phyloP scores from a whole-genome alignment of 2,113 vertebrate species.

The Antennarius striatus region DNA sequence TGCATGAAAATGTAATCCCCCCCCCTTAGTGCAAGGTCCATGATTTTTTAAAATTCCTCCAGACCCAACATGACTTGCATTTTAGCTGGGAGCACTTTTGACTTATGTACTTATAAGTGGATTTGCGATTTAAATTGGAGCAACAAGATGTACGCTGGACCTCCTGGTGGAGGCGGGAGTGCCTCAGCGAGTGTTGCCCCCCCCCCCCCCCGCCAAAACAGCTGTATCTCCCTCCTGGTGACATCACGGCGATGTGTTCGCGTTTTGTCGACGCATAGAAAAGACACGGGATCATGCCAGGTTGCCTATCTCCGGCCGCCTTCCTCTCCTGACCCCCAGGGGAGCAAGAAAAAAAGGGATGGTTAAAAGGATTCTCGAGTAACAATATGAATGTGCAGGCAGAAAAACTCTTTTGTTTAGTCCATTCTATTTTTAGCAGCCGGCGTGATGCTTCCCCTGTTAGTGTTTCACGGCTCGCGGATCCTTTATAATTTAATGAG shows the following conservation, averaged over 20 bases:
- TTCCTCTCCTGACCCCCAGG: constrained; percentile 50
- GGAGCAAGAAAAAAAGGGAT: constrained; percentile 54
- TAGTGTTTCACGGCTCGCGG: constrained; percentile 74
- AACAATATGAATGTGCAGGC: constrained; percentile 61
- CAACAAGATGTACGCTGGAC: constrained; percentile 43
- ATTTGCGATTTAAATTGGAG: constrained; percentile 64
- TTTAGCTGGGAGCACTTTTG: constrained; percentile 62
- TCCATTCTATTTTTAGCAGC: constrained; percentile 76
- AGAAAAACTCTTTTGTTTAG: constrained; percentile 61
- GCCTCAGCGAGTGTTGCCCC: constrained; percentile 23
- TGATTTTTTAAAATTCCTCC: constrained; percentile 69
- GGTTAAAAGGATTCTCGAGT: constrained; percentile 79
- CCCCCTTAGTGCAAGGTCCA: constrained; percentile 68
- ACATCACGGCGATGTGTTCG: constrained; percentile 56
- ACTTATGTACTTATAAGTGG: constrained; percentile 60
- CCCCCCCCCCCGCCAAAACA: constrained; percentile 40
- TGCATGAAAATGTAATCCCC: constrained; percentile 67
- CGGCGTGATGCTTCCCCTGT: constrained; percentile 55
- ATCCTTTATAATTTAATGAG: constrained; percentile 83
- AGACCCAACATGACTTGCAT: constrained; percentile 65
- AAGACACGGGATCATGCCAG: constrained; percentile 32
- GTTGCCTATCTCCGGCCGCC: constrained; percentile 38
- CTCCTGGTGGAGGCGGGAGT: constrained; percentile 15
- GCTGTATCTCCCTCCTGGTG: constrained; percentile 57
- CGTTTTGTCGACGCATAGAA: constrained; percentile 55